Percentiles rank a stretch among this genome's conserved stretches.
phyloP scores from a whole-genome alignment of 2,888 invertebrate genomes.

The Cynaeus angustus region DNA sequence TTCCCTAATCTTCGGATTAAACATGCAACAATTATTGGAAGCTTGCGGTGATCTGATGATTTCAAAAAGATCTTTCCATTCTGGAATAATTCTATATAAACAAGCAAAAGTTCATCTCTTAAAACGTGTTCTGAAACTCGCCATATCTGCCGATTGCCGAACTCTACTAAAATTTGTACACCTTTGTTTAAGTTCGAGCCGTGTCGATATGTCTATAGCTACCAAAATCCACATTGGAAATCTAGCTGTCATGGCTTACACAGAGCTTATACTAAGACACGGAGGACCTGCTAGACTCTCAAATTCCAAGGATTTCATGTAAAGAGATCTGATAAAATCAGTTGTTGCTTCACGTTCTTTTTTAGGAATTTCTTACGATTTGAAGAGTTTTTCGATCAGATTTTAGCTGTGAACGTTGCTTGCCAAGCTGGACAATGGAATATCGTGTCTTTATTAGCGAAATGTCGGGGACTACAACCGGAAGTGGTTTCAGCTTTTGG shows the following conservation, averaged over 20 bases:
- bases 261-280: constrained; percentile 73
- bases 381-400: constrained; percentile 79
- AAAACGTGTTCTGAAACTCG: constrained; percentile 75
- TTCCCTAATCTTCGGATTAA: constrained; percentile 76
- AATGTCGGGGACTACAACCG: constrained; percentile 73
- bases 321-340: too few relatives aligned
- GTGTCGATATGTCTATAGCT: constrained; percentile 75
- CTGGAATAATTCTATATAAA: constrained; percentile 87
- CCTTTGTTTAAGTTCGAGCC: constrained; percentile 74
- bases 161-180: constrained; percentile 77
- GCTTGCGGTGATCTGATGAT: constrained; percentile 88
- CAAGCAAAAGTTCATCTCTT: constrained; percentile 74
- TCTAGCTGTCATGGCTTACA: constrained; percentile 78
- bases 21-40: constrained; percentile 81
- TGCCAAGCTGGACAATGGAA: constrained; percentile 78
- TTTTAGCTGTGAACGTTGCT: constrained; percentile 77
- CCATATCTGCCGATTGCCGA: constrained; percentile 76
- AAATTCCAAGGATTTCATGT: constrained; percentile 74
- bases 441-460: constrained; percentile 73
- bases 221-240: constrained; percentile 80
- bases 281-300: constrained; percentile 65
- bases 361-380: constrained; percentile 75
- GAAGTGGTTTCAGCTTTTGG: constrained; percentile 75
- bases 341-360: constrained; percentile 7
- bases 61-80: constrained; percentile 81